Evolutionary conservation across 37 sponge, comb jelly and placozoan genomes (phyloP), one percentile per base, ranked within the genome.

Genomic region (Sycon ciliatum): DNA sequence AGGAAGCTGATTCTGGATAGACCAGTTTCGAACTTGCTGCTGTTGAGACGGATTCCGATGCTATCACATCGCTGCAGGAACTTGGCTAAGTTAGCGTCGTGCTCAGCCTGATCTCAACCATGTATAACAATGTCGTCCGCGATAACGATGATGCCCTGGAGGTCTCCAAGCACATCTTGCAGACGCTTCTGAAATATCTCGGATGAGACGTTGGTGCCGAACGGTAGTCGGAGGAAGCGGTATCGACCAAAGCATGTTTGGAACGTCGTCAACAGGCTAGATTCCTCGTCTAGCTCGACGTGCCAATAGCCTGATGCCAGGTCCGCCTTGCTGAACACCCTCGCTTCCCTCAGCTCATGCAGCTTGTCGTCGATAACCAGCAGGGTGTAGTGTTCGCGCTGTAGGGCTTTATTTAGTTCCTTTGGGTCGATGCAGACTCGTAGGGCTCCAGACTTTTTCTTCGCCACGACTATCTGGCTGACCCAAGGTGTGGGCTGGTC

Each of bases 181-280:
- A 82, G 79, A 32, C 38, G 38, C 22, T 53, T 20, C 74, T 82
- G 83, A 37, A 74, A 82, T 33, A 73, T 69, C 40, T 78, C 84
- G 20, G 67, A 68, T 29, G 84, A 74, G 20, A 70, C 67, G 9
- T n/a, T 49, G 22, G 79, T 65, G 28, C 84, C 84, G 37, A 82
- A 82, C 4, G 82, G 77, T 28, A 77, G 35, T 36, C 77, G 28
- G n/a, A 36, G 32, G 49, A 38, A 82, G 7, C 79, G 34, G 42
- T 61, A 65, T 6, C 68, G 18, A 29, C 77, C 77, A 20, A 38
- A 37, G 24, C 76, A 71, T 16, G 79, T 81, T 32, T 78, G 67
- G 74, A 86, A 86, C 40, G 81, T 85, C 16, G 76, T 79, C 61
- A 83, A 70, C 5, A 49, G 52, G 37, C 53, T 53, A 26, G 72